Conservation (phyloP, 2,888 invertebrate genomes). For the Trilocha varians region DNA sequence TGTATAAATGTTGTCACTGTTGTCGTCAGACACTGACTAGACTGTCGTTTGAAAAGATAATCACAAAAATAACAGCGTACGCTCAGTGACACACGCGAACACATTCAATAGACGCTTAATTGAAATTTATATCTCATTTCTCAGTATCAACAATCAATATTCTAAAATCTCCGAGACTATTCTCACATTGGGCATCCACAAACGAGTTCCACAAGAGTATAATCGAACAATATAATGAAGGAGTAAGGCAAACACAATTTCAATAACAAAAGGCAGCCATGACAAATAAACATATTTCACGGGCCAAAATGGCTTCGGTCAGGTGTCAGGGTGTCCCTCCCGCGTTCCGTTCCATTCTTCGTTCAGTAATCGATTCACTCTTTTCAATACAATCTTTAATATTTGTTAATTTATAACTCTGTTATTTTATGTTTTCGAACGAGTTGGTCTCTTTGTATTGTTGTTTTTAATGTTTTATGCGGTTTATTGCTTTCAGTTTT, state of each 20-base stretch:
- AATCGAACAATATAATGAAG: conserved; percentile 73
- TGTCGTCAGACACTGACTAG: conserved; percentile 35
- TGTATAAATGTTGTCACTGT: conserved; percentile 41
- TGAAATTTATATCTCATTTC: conserved; percentile 73
- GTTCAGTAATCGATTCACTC: conserved; percentile 63
- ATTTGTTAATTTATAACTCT: conserved; percentile 7
- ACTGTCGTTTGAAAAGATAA: conserved; percentile 47
- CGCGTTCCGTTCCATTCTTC: conserved; percentile 48
- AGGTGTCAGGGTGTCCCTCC: conserved; percentile 58
- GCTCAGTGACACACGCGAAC: conserved; percentile 37
- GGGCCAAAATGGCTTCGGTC: conserved; percentile 72
- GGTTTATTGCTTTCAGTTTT: neutral
- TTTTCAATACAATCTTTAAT: conserved; percentile 52
- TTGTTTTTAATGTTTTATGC: neutral
- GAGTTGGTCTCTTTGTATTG: neutral
- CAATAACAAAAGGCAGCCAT: conserved; percentile 70
- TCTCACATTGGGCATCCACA: conserved; percentile 60
- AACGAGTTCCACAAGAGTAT: conserved; percentile 65
- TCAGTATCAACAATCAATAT: conserved; percentile 73
- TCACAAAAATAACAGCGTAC: conserved; percentile 53
- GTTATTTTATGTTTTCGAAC: conserved; percentile 24
- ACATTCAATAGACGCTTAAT: conserved; percentile 63
- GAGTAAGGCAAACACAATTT: conserved; percentile 73
- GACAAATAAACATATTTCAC: conserved; percentile 74
- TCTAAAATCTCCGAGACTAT: conserved; percentile 65